phyloP scores from a whole-genome alignment of 2,797 vertebrate genomes.

The Gorsachius magnificus region DNA sequence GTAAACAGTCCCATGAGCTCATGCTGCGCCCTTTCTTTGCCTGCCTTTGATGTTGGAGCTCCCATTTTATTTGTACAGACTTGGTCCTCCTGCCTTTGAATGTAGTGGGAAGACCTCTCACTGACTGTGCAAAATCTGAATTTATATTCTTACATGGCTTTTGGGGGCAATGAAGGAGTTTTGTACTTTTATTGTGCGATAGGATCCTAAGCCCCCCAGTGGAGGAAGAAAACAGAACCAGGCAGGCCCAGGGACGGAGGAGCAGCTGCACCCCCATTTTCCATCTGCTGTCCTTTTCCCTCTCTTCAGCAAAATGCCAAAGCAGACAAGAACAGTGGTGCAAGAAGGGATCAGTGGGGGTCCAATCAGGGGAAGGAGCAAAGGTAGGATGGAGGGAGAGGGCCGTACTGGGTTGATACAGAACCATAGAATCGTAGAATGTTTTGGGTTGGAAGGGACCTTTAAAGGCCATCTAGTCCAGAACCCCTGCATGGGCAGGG shows the following conservation, averaged over 20 bases:
- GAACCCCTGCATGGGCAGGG: not conserved
- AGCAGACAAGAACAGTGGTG: not conserved
- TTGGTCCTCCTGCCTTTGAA: not conserved
- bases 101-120: not conserved
- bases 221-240: not conserved
- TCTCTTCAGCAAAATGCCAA: not conserved
- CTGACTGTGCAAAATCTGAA: not conserved
- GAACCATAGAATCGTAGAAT: not conserved
- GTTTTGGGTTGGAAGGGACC: not conserved
- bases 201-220: not conserved
- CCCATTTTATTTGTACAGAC: not conserved
- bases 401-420: not conserved
- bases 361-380: not conserved
- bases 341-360: not conserved
- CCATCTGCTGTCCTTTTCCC: not conserved
- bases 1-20: conserved; percentile 35
- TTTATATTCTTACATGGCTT: not conserved
- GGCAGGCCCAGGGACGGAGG: not conserved
- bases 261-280: not conserved
- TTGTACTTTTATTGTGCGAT: not conserved
- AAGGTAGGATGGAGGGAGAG: not conserved
- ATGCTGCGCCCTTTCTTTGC: conserved; percentile 11
- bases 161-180: not conserved
- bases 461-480: not conserved
- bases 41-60: conserved; percentile 25